Base-by-base conservation (phyloP, 1,140 invertebrate genomes). In the Brachionus plicatilis region DNA sequence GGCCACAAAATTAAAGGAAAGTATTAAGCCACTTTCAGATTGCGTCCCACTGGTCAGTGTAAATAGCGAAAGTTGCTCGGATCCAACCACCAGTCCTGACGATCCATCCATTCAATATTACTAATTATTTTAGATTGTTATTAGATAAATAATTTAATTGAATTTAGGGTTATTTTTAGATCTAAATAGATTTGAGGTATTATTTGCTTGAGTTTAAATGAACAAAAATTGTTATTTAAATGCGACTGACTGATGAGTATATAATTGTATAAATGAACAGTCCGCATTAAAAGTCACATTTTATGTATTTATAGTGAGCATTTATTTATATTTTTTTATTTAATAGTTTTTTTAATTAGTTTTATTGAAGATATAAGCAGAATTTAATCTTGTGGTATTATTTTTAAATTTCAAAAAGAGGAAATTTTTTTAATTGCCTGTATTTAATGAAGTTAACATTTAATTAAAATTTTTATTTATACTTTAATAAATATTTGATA, bases 51-150 rank as follows among this genome's bases (percentile, higher is more conserved):
- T 14, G 43, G n/a, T 72, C 5, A 72, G 37, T 70, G 14, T 37
- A 37, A 70, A 72, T 43, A 43, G 43, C 41, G 37, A 72, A 12
- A 72, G 6, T 24, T 43, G 33, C 17, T 17, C 20, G 11, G 41
- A 43, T 14, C 33, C 12, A 5, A 72, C 12, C 17, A 7, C n/a
- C 29, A 72, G 17, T 45, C 37, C 68, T 43, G 37, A 72, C 3
- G 68, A 72, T 72, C 37, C 68, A 41, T 72, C 68, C 17, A 72
- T 72, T 17, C 68, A 72, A 43, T 20, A 72, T 72, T 72, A 72
- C 20, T 72, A 72, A 20, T 43, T 43, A 12, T 41, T 37, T 37
- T 37, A 37, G 33, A 37, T 37, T 37, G 33, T 37, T 14, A 37
- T 72, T 72, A 43, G 33, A 43, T 68, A 27, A 29, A 29, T 29